Evolutionary conservation across 2,888 invertebrate genomes (phyloP), one percentile per base, ranked within the genome.

Genomic region (Onchidella celtica): DNA sequence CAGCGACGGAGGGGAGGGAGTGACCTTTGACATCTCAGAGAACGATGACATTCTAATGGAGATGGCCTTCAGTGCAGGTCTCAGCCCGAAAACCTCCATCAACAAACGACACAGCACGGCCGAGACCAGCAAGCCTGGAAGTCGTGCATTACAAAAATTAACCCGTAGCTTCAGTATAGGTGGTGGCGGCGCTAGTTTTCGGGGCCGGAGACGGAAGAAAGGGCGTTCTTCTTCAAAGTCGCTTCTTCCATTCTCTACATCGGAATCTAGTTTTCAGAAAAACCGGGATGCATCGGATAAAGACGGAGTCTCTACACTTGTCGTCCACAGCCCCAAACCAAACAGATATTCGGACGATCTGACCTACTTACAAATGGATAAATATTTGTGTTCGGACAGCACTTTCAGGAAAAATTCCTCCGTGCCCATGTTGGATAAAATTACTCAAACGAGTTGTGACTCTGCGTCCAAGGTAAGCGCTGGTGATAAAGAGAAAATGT

Each of bases 1-100:
- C 76, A 87, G 89, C 3, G 89, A 89, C 70, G 88, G 81, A 74
- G 74, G 88, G 76, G 84, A 84, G 27, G 88, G 87, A 6, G 83
- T 88, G 14, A 87, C 85, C 55, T 86, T 83, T 73, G 87, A 85
- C 0, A 47, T 82, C 1, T 86, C 86, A 9, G 89, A 87, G 32
- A 84, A 85, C 2, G 84, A 86, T 0, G 84, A 85, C 24, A 76
- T 84, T n/a, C 65, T 81, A 24, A 73, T 55, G 24, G 82, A 79
- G 21, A 79, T 85, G 83, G 72, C 69, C 2, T 63, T 75, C 38
- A 34, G 29, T 14, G 14, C 47, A 27, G n/a, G 17, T 24, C 79
- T 47, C 83, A 83, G 11, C 65, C 85, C 14, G 83, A 82, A 14
- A 61, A 65, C 70, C 1, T 38, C 69, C 32, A 29, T 70, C 70